phyloP scores from a whole-genome alignment of 1,140 invertebrate species.

The Papilio glaucus region DNA sequence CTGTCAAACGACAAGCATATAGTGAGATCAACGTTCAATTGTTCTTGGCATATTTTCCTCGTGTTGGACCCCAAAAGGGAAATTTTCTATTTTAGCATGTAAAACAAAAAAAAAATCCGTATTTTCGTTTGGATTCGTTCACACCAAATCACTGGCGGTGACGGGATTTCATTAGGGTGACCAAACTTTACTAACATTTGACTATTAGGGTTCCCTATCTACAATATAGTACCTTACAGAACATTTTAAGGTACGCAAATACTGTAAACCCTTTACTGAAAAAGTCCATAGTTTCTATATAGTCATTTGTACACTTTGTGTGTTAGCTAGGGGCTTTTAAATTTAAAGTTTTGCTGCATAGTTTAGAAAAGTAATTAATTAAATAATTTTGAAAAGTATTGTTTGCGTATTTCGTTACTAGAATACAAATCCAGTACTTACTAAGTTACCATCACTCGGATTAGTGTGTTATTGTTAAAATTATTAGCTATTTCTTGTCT shows the following conservation, averaged over 20 bases:
- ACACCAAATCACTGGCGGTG: conserved; percentile 62
- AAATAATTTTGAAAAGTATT: no score
- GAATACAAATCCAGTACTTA: no score
- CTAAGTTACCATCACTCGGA: not conserved
- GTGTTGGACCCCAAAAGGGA: conserved; percentile 55
- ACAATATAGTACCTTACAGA: no score
- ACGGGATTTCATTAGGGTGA: conserved; percentile 68
- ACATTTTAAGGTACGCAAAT: not conserved
- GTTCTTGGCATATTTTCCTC: conserved; percentile 45
- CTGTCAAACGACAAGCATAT: conserved; percentile 50
- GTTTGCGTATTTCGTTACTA: no score
- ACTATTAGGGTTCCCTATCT: no score
- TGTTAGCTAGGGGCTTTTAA: no score
- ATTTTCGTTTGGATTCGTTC: conserved; percentile 64
- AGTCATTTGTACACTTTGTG: no score
- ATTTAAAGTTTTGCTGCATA: no score
- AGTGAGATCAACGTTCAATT: conserved; percentile 44
- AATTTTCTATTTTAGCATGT: conserved; percentile 78
- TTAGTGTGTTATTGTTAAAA: conserved; percentile 9
- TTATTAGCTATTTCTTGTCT: not conserved
- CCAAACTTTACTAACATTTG: conserved; percentile 37
- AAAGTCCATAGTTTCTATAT: no score
- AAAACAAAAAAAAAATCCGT: conserved; percentile 78
- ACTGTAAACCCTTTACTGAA: no score
- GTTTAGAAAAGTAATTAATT: no score